Conservation (phyloP, 2,797 vertebrate species). For the Sparidentex hasta region DNA sequence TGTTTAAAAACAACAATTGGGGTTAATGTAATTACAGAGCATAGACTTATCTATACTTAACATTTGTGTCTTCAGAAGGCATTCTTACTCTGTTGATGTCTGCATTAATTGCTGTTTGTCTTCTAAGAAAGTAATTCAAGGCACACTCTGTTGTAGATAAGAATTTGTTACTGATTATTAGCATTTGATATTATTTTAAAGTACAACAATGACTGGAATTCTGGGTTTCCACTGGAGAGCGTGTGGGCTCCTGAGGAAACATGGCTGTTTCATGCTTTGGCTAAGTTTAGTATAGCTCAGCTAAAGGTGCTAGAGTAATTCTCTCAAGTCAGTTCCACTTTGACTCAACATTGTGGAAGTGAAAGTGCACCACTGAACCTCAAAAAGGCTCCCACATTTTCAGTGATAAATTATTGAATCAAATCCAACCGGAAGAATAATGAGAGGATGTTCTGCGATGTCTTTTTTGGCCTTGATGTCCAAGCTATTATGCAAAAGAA, state of each 20-base stretch:
- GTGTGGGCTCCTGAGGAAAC: slow-evolving; percentile 6
- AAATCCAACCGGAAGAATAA: slow-evolving; percentile 21
- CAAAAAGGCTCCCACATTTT: not conserved
- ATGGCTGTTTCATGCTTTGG: not conserved
- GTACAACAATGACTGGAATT: no score
- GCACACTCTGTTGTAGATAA: not conserved
- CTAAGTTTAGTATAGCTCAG: not conserved
- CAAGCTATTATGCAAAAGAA: not conserved
- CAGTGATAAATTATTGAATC: not conserved
- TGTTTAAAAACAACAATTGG: not conserved
- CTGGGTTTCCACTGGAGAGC: not conserved
- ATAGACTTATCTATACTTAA: not conserved
- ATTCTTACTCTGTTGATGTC: not conserved
- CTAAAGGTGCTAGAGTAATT: not conserved
- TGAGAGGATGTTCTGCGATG: slow-evolving; percentile 4
- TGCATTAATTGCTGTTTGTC: not conserved
- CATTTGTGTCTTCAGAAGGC: not conserved
- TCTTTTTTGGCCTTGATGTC: slow-evolving; percentile 2
- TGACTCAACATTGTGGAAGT: slow-evolving; percentile 12
- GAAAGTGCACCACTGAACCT: not conserved
- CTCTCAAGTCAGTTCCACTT: slow-evolving; percentile 10
- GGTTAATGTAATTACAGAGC: not conserved
- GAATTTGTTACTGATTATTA: not conserved
- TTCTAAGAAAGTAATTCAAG: not conserved
- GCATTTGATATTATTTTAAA: not conserved